Conservation (phyloP, 2,888 invertebrate genomes). For the Eupithecia exiguata region DNA sequence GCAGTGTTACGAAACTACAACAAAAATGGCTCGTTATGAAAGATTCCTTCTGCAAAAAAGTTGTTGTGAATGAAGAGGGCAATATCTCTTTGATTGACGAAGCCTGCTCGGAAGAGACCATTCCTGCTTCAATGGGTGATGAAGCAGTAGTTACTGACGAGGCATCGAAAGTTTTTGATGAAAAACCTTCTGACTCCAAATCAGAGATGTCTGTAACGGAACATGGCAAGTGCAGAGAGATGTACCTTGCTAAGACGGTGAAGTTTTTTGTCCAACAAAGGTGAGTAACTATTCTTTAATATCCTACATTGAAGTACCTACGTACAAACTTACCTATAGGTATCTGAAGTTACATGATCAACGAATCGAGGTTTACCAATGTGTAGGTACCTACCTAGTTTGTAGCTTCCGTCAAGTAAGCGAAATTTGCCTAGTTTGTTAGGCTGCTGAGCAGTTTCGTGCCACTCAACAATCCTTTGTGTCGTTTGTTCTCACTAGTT, state of each 20-base stretch:
- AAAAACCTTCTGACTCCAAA: conserved; percentile 48
- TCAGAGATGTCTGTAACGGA: conserved; percentile 55
- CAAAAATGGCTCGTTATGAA: conserved; percentile 68
- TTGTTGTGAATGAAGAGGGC: conserved; percentile 70
- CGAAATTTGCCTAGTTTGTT: no score
- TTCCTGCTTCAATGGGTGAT: conserved; percentile 37
- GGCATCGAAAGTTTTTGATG: conserved; percentile 36
- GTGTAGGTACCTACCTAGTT: no score
- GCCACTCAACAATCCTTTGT: no score
- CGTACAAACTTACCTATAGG: no score
- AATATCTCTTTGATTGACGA: conserved; percentile 58
- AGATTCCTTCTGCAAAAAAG: conserved; percentile 68
- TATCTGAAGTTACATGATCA: no score
- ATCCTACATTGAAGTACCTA: neutral
- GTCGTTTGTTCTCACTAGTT: no score
- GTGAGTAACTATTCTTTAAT: conserved; percentile 47
- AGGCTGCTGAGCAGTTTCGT: no score
- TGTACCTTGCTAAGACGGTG: conserved; percentile 61
- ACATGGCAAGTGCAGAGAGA: conserved; percentile 66
- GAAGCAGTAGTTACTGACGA: conserved; percentile 41
- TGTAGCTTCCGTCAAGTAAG: no score
- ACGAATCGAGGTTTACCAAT: no score
- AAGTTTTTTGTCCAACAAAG: conserved; percentile 70
- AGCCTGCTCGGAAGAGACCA: conserved; percentile 46
- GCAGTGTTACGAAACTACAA: conserved; percentile 51